A percentile compares a stretch with the other conserved stretches of the same genome.
Evolutionary conservation across 2,888 invertebrate species (phyloP).

Genomic region (Brachyptera putata): DNA sequence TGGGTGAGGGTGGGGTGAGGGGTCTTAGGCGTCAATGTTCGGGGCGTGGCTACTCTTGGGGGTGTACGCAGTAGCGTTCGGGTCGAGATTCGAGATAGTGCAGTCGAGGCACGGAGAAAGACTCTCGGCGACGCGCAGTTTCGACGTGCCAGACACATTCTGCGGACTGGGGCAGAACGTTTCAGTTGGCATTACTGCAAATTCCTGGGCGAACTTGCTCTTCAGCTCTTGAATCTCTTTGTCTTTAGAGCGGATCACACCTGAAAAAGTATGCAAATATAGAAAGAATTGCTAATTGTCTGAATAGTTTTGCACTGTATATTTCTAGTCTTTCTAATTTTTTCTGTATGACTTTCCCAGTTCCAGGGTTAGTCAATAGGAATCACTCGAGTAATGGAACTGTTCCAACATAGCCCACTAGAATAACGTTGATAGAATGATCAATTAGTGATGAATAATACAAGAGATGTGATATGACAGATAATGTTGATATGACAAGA

Average conservation of each 20-base stretch:
- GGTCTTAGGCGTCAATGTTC: constrained; percentile 53
- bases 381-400: too few species aligned
- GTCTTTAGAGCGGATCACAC: constrained; percentile 75
- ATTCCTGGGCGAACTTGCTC: constrained; percentile 84
- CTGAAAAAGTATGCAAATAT: constrained; percentile 47
- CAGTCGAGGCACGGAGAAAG: constrained; percentile 43
- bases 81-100: constrained; percentile 63
- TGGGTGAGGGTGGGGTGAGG: neutral
- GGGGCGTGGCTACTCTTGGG: constrained; percentile 66
- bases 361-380: too few species aligned
- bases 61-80: constrained; percentile 88
- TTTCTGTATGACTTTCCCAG: too few species aligned
- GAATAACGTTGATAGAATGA: too few species aligned
- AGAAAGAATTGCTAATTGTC: too few species aligned
- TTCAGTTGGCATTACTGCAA: constrained; percentile 86
- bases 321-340: too few species aligned
- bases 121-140: constrained; percentile 55
- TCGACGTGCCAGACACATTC: constrained; percentile 50
- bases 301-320: too few species aligned
- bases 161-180: constrained; percentile 52
- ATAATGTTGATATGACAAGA: too few species aligned
- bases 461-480: too few species aligned
- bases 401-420: too few species aligned
- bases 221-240: constrained; percentile 89
- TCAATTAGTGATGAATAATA: too few species aligned